Base-by-base conservation (phyloP, 2,888 invertebrate species). In the Watsonalla cultraria region DNA sequence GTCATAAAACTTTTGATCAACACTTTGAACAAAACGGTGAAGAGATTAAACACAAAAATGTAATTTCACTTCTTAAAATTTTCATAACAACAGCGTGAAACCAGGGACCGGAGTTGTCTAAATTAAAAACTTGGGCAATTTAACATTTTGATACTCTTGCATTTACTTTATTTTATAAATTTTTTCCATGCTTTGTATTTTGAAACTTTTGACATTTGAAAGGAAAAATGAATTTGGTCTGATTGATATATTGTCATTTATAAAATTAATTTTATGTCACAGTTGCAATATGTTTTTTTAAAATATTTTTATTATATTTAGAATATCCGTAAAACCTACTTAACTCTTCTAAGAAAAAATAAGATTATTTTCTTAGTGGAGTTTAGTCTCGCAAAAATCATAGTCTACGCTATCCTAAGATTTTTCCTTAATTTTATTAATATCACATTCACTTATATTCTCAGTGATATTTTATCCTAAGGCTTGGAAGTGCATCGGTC, bases 101-200 rank as follows among this genome's bases (percentile, higher is more conserved):
- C 67, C 61, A 61, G 71, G 62, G 74, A 67, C 65, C 64, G 59
- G 69, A 74, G 68, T 73, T 75, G 57, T 68, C 64, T 74, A 73
- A 77, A 80, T 75, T 78, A 76, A 74, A 24, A 85, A 84, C 83
- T 84, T 80, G 64, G 63, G 76, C 85, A 86, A 86, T 86, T 84
- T 83, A 84, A 85, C 85, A 86, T 86, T 84, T 83, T 82, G 76
- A 76, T 74, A 72, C 66, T 62, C 66, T 67, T 24, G 66, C 69
- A 65, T 78, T 81, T 77, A 70, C 76, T 79, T 74, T 61, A 24
- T 24, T 24, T 24, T 4, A 24, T 58, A 61, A 48, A 66, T 74
- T 60, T 73, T 66, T 63, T 63, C 66, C 70, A 66, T 60, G 54
- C 54, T 60, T 55, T 68, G 68, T 73, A 74, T 71, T 70, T 70